A percentile compares a stretch with the other conserved stretches of the same genome.
Conservation (phyloP, 2,113 vertebrate species). For the Grus americana region DNA sequence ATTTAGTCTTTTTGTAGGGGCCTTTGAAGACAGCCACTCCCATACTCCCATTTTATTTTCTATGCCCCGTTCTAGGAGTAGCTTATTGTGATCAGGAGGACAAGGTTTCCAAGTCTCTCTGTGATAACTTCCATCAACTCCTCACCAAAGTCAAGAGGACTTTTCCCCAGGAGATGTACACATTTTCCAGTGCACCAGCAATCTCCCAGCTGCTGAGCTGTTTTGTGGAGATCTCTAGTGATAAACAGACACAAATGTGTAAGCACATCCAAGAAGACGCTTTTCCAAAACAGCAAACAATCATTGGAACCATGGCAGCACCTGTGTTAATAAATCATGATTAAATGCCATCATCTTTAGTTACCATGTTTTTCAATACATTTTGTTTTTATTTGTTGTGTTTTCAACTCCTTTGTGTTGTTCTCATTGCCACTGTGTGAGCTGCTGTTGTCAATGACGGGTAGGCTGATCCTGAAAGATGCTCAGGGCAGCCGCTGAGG, state of each 20-base stretch:
- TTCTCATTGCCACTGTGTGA: background rate
- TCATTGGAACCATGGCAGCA: background rate
- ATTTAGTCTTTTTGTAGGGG: background rate
- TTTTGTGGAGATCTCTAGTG: background rate
- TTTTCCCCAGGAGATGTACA: background rate
- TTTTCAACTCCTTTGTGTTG: background rate
- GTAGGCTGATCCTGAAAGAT: background rate
- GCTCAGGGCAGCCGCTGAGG: background rate
- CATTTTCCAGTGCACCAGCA: background rate
- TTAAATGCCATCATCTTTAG: background rate
- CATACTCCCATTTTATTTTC: background rate
- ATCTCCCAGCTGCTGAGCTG: background rate
- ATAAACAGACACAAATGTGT: background rate
- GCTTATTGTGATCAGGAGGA: background rate
- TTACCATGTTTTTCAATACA: background rate
- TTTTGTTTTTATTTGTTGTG: background rate
- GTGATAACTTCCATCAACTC: background rate
- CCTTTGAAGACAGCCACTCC: background rate
- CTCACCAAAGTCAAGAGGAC: background rate
- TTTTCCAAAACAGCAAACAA: background rate
- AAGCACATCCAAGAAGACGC: background rate
- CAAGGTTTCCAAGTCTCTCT: background rate
- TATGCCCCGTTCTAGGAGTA: background rate
- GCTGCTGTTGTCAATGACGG: background rate
- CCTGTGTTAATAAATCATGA: fast-evolving